Evolutionary conservation across 1,140 invertebrate species (phyloP), one percentile per base, ranked within the genome.

Genomic region (Thrips palmi): DNA sequence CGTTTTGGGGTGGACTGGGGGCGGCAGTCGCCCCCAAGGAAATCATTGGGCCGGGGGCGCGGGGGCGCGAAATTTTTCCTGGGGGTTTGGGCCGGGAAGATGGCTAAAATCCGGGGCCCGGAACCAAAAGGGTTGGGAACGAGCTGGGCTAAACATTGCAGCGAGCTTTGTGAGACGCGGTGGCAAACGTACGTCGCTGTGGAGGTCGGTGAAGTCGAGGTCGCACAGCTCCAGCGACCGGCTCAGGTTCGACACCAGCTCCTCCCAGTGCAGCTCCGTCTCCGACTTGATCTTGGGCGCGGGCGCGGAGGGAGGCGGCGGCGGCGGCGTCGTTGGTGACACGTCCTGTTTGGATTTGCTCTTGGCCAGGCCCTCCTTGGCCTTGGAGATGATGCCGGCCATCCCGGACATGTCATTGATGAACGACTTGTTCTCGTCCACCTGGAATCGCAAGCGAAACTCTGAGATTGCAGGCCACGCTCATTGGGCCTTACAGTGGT

Each of bases 221-320:
- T 97, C 92, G 55, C 92, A 94, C 8, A 98, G 71, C 47, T 78
- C 74, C 30, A 97, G 63, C 1, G 86, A 76, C 44, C 91, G 62
- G 39, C 80, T 75, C 37, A 91, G 58, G 42, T 74, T 76, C 21
- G 76, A 74, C 17, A 85, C 72, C 38, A 92, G 57, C 47, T 88
- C 81, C 49, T 97, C 89, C 93, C 93, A 97, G 49, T 89, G 83
- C 1, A 93, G 59, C 51, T 94, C 88, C 51, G 83, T 89, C 58
- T 93, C 87, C 0, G 85, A 85, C 55, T 88, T 85, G 59, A 86
- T 85, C 2, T n/a, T n/a, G n/a, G n/a, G n/a, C n/a, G n/a, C n/a
- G n/a, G n/a, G n/a, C n/a, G 71, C 58, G 50, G 87, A 82, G 21
- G 61, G 53, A 43, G 55, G 49, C 11, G 65, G 55, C 27, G 60